These are phyloP conservation scores for Periophthalmus modestus DNA, from an alignment of 2,113 vertebrate species.

Conservation along the genomic window DNA sequence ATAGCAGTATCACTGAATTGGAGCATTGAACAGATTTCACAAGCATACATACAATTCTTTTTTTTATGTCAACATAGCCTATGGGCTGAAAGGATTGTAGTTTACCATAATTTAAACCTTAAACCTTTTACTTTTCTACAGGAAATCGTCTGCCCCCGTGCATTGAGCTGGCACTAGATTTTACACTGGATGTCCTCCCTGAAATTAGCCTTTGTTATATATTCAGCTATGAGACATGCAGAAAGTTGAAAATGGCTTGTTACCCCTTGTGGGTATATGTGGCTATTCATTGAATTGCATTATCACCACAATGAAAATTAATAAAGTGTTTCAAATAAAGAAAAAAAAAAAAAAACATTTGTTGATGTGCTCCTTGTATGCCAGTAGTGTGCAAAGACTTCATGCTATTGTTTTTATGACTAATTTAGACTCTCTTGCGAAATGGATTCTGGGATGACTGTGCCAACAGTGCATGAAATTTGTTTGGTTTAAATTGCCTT, in stretches of 20 bases:
- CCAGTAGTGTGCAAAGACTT: conserved; percentile 5
- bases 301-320: not conserved
- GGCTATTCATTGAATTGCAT: not conserved
- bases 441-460: conserved; percentile 1
- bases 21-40: not conserved
- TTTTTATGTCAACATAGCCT: not conserved
- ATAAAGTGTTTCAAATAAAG: not conserved
- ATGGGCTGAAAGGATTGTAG: not conserved
- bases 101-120: not conserved
- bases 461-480: not conserved
- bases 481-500: not conserved
- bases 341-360: not conserved
- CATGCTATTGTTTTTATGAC: conserved; percentile 14
- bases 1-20: not conserved
- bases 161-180: not conserved
- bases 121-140: not conserved
- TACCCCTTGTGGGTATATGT: not conserved
- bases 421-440: conserved; percentile 6
- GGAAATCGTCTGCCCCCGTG: not conserved
- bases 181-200: not conserved
- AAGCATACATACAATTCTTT: not conserved
- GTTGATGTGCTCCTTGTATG: not conserved
- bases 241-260: not conserved
- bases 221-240: not conserved
- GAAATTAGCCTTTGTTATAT: not conserved